Evolutionary conservation across 2,888 invertebrate species (phyloP), one percentile per base, ranked within the genome.

Genomic region (Drosophila macrothrix): DNA sequence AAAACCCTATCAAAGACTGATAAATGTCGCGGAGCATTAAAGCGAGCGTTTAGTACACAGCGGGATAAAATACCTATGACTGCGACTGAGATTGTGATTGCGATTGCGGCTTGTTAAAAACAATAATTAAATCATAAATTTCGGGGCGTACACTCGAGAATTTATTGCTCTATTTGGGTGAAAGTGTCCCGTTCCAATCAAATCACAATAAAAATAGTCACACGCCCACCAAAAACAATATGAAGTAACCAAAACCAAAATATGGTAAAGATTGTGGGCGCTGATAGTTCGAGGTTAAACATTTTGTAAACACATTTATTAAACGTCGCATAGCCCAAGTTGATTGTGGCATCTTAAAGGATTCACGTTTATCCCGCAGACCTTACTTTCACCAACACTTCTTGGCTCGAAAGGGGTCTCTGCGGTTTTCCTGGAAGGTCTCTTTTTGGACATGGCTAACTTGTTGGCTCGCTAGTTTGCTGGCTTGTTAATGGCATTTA

Each of bases 61-160:
- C 83, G 56, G 79, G 87, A 49, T 10, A 56, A 39, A 56, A 39
- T 25, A 37, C 25, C 25, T 4, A 25, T 46, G 46, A 25, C 16
- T 25, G 16, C 25, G 46, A 25, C 46, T 1, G 25, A 25, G 35
- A 54, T 14, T 28, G 28, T 28, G 55, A 22, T 29, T 61, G 53
- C 61, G 63, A 29, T 43, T 46, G 43, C 63, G 35, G 54, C 60
- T 28, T 55, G 14, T 59, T 59, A 54, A 80, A 82, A 78, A 82
- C 86, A 84, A 86, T 85, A 85, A 85, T 85, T 88, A 85, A 86
- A 88, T 88, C 82, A 85, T 85, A 88, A 82, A 88, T 85, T 71
- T 56, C 25, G 25, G 29, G 58, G 60, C 78, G 68, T 66, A 2
- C 39, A 46, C 49, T 55, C 46, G 1, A 29, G 22, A 88, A 85